Evolutionary conservation across 2,888 invertebrate species (phyloP), one percentile per base, ranked within the genome.

Genomic region (Lordiphosa fenestrarum): DNA sequence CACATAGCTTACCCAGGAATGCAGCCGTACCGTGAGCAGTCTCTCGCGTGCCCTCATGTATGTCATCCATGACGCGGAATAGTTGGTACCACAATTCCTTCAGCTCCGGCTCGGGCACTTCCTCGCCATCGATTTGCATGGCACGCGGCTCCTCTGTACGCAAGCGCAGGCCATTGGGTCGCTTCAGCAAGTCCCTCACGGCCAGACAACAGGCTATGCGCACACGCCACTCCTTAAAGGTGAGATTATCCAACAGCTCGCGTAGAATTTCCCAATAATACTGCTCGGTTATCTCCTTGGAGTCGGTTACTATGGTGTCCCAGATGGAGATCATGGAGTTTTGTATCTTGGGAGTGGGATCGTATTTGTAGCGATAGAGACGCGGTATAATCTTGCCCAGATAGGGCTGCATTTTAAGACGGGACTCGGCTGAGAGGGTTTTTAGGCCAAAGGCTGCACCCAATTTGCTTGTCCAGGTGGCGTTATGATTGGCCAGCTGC

Each of bases 371-470:
- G 6, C 95, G 92, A 87, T 95, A 97, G 21, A 98, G 91, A 49
- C 96, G 94, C 10, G 98, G 97, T 44, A 97, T 94, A 58, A 98
- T 96, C 87, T 93, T 93, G 0, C 95, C 94, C 69, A 98, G 88
- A 88, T 95, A 94, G 6, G 94, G 94, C 50, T 95, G 92, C 66
- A 98, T 91, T 87, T 96, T 95, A 15, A 94, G 94, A 2, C 95
- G 95, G 21, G 97, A 96, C 84, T 94, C 93, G 55, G 94, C 91
- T 0, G 97, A 95, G 56, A 98, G 95, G 0, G 94, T 95, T 49
- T 95, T 94, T 88, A 98, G 95, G 0, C 98, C 98, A 90, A 97
- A 96, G 0, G 97, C 97, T 6, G 98, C 97, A 7, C 98, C 98
- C 91, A 88, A 50, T 87, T 96, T 96, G 6, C 97, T 96, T 78